A percentile compares a stretch with the other conserved stretches of the same genome.
phyloP scores from a whole-genome alignment of 37 sponge, comb jelly and placozoan genomes.

The Tethya wilhelma region DNA sequence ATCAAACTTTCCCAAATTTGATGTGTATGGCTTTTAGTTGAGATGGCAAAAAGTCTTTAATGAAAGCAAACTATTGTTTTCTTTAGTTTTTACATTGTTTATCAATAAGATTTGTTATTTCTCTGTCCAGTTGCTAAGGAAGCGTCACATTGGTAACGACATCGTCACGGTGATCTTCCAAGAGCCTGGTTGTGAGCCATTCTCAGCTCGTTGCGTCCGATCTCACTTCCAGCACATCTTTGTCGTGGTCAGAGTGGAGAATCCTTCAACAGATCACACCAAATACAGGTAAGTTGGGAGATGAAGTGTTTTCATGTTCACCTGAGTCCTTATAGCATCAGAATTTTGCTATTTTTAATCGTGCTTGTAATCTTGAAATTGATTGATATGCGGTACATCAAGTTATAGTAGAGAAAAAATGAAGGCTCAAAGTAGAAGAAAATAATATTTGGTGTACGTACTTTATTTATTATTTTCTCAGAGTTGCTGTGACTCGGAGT shows the following conservation, averaged over 20 bases:
- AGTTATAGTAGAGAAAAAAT: too few relatives aligned
- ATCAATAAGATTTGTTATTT: too few relatives aligned
- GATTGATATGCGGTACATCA: too few relatives aligned
- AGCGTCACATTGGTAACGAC: slow-evolving; percentile 99
- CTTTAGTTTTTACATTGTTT: too few relatives aligned
- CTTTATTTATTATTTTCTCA: slow-evolving; percentile 17
- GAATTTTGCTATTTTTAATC: too few relatives aligned
- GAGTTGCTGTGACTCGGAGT: slow-evolving; percentile 86
- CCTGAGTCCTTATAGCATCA: too few relatives aligned
- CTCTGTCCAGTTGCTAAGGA: slow-evolving; percentile 76
- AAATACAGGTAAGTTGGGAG: slow-evolving; percentile 60
- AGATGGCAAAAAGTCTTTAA: background rate
- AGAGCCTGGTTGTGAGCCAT: slow-evolving; percentile 85
- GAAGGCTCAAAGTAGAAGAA: too few relatives aligned
- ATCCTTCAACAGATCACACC: slow-evolving; percentile 47
- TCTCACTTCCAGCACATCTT: slow-evolving; percentile 99
- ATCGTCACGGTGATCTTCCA: slow-evolving; percentile 98
- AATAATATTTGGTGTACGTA: background rate
- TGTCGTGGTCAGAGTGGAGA: slow-evolving; percentile 81
- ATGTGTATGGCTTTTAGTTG: background rate
- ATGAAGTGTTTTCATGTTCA: background rate
- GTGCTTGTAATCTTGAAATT: background rate
- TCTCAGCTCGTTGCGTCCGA: slow-evolving; percentile 82
- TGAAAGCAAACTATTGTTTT: too few relatives aligned
- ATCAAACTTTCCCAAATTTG: too few relatives aligned